Evolutionary conservation across 2,888 invertebrate genomes (phyloP).

Genomic region (Craniophora ligustri): DNA sequence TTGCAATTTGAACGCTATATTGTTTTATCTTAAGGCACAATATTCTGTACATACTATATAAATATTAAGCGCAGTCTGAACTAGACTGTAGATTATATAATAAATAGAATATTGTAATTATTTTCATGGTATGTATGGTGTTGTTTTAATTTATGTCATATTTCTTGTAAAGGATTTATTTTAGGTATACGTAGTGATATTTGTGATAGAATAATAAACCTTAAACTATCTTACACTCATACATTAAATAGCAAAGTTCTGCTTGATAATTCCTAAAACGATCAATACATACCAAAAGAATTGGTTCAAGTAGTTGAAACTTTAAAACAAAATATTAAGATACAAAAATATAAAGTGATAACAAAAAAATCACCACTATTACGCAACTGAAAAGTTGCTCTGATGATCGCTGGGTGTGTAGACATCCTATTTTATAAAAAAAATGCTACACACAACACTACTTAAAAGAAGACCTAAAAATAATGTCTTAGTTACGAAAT

Average conservation of each 20-base stretch:
- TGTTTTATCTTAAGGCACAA: too few relatives aligned
- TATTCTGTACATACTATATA: too few relatives aligned
- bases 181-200: conserved; percentile 44
- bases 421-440: background rate
- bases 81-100: too few relatives aligned
- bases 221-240: conserved; percentile 6
- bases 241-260: background rate
- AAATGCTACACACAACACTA: background rate
- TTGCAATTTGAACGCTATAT: too few relatives aligned
- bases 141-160: conserved; percentile 1
- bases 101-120: background rate
- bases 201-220: conserved; percentile 45
- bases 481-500: background rate
- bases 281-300: background rate
- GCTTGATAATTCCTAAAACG: background rate
- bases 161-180: conserved; percentile 32
- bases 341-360: background rate
- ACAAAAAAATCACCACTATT: background rate
- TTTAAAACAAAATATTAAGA: background rate
- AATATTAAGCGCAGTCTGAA: too few relatives aligned
- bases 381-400: conserved; percentile 7
- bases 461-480: background rate
- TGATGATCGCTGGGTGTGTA: background rate
- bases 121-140: conserved; percentile 6
- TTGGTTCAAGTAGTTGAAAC: background rate